Evolutionary conservation across 2,113 vertebrate species (phyloP), one percentile per base, ranked within the genome.

Genomic region (Urocynchramus pylzowi): DNA sequence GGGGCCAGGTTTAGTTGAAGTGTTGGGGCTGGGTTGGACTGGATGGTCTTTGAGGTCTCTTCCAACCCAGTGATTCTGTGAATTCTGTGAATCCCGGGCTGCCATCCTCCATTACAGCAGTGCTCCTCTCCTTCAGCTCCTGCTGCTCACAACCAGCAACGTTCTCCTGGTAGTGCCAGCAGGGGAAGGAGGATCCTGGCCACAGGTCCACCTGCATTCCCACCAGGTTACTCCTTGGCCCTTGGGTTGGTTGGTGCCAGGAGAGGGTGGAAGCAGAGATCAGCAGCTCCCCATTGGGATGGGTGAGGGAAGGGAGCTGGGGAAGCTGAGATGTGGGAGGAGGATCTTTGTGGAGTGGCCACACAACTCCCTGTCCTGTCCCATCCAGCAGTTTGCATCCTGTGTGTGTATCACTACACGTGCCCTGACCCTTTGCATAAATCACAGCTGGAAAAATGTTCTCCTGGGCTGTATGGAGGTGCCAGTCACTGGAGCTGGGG

Each of bases 351-450:
- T 64, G 84, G 13, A 17, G 5, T 4, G 23, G 54, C 50, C 65
- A 24, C 41, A 9, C 30, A 5, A 11, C 20, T 27, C 61, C 61
- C 73, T 24, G n/a, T 41, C 10, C 83, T 19, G 35, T 42, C 30
- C 73, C 41, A 9, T 2, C 0, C 16, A 33, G 52, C 69, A 13
- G 31, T 33, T 33, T 35, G 14, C 37, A 15, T 12, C 37, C 69
- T 3, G 4, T 26, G 2, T 53, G 37, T 44, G 47, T 6, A 2
- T 49, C 44, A 2, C 57, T 12, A 1, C 63, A 18, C 1, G 2
- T 52, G 63, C 37, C 68, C 74, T n/a, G 7, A 16, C 37, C 33
- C 7, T 59, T 2, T 4, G 30, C 9, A 4, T 13, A 8, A 53
- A 39, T 28, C 61, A 27, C 53, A 37, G 52, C 7, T 54, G 49